Conservation (phyloP, 2,888 invertebrate species). For the Gymnosoma rotundatum region DNA sequence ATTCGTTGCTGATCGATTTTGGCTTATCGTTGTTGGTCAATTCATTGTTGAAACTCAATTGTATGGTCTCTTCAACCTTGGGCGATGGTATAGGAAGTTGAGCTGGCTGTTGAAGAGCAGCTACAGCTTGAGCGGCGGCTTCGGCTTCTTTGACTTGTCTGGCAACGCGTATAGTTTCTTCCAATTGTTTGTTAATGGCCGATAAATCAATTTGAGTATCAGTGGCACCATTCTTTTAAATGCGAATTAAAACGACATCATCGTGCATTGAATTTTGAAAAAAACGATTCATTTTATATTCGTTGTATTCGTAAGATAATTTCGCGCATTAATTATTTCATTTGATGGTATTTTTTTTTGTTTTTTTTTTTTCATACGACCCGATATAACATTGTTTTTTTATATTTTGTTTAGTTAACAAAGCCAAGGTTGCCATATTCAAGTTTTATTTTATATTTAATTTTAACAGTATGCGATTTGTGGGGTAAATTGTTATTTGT, state of each 20-base stretch:
- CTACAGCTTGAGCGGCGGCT: conserved; percentile 76
- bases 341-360: conserved; percentile 41
- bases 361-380: conserved; percentile 15
- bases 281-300: conserved; percentile 33
- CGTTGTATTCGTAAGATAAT: conserved; percentile 26
- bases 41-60: conserved; percentile 80
- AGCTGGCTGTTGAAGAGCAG: conserved; percentile 72
- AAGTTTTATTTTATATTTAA: conserved; percentile 25
- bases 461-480: conserved; percentile 31
- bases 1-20: conserved; percentile 78
- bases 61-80: conserved; percentile 77
- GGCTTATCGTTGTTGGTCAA: conserved; percentile 73
- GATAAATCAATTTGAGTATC: conserved; percentile 81
- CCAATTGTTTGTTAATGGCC: conserved; percentile 81
- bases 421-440: conserved; percentile 61
- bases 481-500: conserved; percentile 28
- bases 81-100: conserved; percentile 68
- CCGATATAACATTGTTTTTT: background rate
- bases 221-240: conserved; percentile 78
- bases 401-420: conserved; percentile 14
- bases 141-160: conserved; percentile 81
- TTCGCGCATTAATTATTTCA: conserved; percentile 64
- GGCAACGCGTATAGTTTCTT: conserved; percentile 82
- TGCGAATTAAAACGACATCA: conserved; percentile 56
- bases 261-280: conserved; percentile 50